These are phyloP conservation scores for Rhinichthys klamathensis DNA, from an alignment of 2,113 vertebrate species.

Conservation along the genomic window DNA sequence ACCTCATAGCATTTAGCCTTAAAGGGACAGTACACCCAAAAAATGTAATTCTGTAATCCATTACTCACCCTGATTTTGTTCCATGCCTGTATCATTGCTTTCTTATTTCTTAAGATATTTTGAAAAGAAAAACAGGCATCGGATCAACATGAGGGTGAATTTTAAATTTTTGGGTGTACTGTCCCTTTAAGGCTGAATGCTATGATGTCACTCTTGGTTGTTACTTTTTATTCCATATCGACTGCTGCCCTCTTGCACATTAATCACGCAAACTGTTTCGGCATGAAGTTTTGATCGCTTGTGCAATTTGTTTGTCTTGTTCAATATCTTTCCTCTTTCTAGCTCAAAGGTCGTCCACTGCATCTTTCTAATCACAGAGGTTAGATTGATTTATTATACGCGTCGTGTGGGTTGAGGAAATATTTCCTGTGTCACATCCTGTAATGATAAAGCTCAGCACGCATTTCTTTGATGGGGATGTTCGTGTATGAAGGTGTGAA, in stretches of 20 bases:
- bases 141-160: too few species aligned
- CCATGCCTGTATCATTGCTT: neutral
- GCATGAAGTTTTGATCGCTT: constrained; percentile 11
- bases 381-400: neutral
- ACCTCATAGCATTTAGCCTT: neutral
- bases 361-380: neutral
- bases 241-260: neutral
- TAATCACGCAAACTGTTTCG: neutral
- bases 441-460: neutral
- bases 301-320: constrained; percentile 19
- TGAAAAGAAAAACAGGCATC: too few species aligned
- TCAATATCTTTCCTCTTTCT: neutral
- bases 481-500: neutral
- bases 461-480: neutral
- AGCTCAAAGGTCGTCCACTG: neutral
- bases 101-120: neutral
- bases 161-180: neutral
- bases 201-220: neutral
- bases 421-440: constrained; percentile 14
- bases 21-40: neutral
- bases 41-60: accelerated
- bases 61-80: neutral
- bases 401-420: neutral
- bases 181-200: neutral
- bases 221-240: neutral